Base-by-base conservation (phyloP, 2,113 vertebrate genomes). In the Xyrauchen texanus region DNA sequence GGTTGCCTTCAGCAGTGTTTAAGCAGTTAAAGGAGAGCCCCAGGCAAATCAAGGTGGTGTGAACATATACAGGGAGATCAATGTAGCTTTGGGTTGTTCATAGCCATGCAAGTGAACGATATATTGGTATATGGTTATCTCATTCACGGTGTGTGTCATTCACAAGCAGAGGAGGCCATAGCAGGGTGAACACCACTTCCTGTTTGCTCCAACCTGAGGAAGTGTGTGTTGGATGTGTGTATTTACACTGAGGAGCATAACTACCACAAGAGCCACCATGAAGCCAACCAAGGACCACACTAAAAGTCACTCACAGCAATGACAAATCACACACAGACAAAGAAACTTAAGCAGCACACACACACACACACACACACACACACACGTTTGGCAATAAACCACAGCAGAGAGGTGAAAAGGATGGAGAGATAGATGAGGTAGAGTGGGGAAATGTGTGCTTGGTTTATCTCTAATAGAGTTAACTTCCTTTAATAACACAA, bases 191-290 rank as follows among this genome's bases (percentile, higher is more conserved):
- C 69, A 81, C 86, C 88, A 88, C 88, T 91, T 90, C 85, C 88
- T 83, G 78, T 84, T 85, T 85, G 83, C 82, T 84, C 79, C 86
- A 89, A 91, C 89, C 85, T 89, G 85, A 90, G 92, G 90, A 91
- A 92, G 82, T 80, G 58, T 79, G 61, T 81, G 83, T 75, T 47
- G 60, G 60, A 71, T 55, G 69, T 78, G 58, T 21, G 61, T 78
- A 57, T 80, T 7, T 78, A 58, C 66, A 65, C 55, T 64, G 64
- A 10, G 6, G 5, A 7, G 10, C 58, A 74, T n/a, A 51, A 61
- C 9, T 51, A 63, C 72, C 72, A 74, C 58, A 74, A 63, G 45
- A 63, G 46, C 72, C 72, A 74, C 46, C 13, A 21, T 34, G 15
- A 62, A 77, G 60, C 69, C 82, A 81, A 16, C 45, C 42, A 8